Evolutionary conservation across 2,888 invertebrate genomes (phyloP).

Genomic region (Acanthosoma haemorrhoidale): DNA sequence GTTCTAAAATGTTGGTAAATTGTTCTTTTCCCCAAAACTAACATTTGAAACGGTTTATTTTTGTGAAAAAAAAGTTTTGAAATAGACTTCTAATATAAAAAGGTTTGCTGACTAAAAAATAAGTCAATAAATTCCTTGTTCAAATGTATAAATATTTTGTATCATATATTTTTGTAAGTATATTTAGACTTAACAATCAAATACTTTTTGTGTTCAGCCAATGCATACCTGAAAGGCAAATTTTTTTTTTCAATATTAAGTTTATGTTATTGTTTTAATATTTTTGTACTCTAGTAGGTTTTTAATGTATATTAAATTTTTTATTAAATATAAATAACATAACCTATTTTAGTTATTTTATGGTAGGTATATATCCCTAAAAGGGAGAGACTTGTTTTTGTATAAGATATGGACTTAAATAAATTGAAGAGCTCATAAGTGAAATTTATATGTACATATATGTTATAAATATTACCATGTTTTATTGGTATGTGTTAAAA

Average conservation of each 20-base stretch:
- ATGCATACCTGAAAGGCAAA: constrained; percentile 34
- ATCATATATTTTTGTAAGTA: constrained; percentile 38
- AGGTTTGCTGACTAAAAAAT: not conserved
- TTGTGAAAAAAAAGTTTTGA: constrained; percentile 15
- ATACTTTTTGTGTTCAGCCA: constrained; percentile 41
- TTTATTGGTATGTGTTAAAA: constrained; percentile 8
- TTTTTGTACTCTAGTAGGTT: constrained; percentile 33
- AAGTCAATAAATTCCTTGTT: constrained; percentile 30
- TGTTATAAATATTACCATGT: constrained; percentile 17
- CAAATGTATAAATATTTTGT: constrained; percentile 37
- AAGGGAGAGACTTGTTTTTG: constrained; percentile 20
- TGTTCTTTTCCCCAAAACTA: too few relatives aligned
- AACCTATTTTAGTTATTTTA: constrained; percentile 24
- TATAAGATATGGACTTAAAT: constrained; percentile 13
- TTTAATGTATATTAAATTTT: constrained; percentile 29
- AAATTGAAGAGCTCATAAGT: constrained; percentile 19
- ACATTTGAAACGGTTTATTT: not conserved
- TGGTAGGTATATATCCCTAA: constrained; percentile 9
- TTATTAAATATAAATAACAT: constrained; percentile 25
- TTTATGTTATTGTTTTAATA: constrained; percentile 33
- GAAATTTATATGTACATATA: constrained; percentile 20
- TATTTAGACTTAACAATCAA: constrained; percentile 39
- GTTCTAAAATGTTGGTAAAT: not conserved
- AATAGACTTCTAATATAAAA: constrained; percentile 10
- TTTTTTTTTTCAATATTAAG: constrained; percentile 30